phyloP scores from a whole-genome alignment of 2,113 vertebrate species.

The Pseudolaguvia tuberculata region DNA sequence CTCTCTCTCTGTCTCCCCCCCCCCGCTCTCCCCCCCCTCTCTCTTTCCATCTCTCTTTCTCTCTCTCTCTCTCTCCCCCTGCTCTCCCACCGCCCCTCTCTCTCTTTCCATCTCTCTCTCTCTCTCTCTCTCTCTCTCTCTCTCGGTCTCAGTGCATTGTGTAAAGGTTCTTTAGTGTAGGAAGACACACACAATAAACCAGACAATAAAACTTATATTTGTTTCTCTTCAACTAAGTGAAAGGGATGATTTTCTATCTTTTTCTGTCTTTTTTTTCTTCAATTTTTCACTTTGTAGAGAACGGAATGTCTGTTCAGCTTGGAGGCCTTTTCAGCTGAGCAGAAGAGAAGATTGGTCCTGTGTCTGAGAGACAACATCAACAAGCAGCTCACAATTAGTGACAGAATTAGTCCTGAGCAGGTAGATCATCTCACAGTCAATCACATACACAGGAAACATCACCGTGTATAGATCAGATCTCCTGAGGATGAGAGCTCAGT shows the following conservation, averaged over 20 bases:
- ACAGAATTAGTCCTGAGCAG: conserved; percentile 61
- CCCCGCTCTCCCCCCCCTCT: neutral
- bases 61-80: neutral
- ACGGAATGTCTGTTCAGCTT: conserved; percentile 80
- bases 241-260: conserved; percentile 10
- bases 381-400: conserved; percentile 70
- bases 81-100: neutral
- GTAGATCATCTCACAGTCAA: conserved; percentile 55
- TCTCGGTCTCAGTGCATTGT: neutral
- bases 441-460: neutral
- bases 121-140: neutral
- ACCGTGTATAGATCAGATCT: neutral
- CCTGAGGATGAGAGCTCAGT: neutral
- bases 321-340: conserved; percentile 83
- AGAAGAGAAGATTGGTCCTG: conserved; percentile 85
- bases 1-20: conserved; percentile 26
- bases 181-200: conserved; percentile 28
- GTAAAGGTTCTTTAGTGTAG: conserved; percentile 29
- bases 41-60: neutral
- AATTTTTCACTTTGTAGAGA: no score
- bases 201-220: conserved; percentile 21
- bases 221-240: neutral
- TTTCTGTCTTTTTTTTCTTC: conserved; percentile 14
- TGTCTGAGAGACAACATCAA: conserved; percentile 85
- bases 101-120: conserved; percentile 9